Base-by-base conservation (phyloP, 2,888 invertebrate genomes). In the Conomelus anceps region DNA sequence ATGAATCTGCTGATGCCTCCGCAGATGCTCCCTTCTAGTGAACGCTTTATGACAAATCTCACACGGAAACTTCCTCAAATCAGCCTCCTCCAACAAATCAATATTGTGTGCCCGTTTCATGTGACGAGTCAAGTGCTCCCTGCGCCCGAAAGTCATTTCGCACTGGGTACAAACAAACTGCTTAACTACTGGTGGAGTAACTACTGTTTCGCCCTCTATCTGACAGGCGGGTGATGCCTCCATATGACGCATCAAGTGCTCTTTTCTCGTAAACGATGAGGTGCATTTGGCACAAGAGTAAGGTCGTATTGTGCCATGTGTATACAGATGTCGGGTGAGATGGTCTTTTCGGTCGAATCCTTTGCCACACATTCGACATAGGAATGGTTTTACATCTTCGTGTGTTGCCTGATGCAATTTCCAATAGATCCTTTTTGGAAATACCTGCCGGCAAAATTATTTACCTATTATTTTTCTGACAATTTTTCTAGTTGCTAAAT, bases 331-430 rank as follows among this genome's bases (percentile, higher is more conserved):
- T 3, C 92, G 90, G 84, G 91, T 91, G 7, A 92, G 90, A 89
- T 92, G 92, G 90, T 92, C 92, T 26, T 92, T 92, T 6, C 92
- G 91, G 89, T 91, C 91, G 88, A 92, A 92, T 3, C 91, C 92
- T 89, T 92, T 92, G 22, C 91, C 91, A 89, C 92, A 92, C 11
- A 92, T 90, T 85, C 91, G 91, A 88, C 92, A 92, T 0, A 91
- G 90, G 89, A 91, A 92, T 7, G 92, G 91, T 86, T 92, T 92
- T 9, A 91, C 90, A 26, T 91, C 92, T 24, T 92, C 91, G 87
- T 92, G 92, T 23, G 92, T 91, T 23, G 91, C 91, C 89, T 92
- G 91, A 89, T 92, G 92, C 29, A 92, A 91, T 91, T 92, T 91
- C 90, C 92, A 91, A 22, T 92, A 91, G 88, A 91, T 92, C 24